A percentile compares a stretch with the other conserved stretches of the same genome.
Evolutionary conservation across 2,113 vertebrate species (phyloP).

Genomic region (Campylomormyrus numenius): DNA sequence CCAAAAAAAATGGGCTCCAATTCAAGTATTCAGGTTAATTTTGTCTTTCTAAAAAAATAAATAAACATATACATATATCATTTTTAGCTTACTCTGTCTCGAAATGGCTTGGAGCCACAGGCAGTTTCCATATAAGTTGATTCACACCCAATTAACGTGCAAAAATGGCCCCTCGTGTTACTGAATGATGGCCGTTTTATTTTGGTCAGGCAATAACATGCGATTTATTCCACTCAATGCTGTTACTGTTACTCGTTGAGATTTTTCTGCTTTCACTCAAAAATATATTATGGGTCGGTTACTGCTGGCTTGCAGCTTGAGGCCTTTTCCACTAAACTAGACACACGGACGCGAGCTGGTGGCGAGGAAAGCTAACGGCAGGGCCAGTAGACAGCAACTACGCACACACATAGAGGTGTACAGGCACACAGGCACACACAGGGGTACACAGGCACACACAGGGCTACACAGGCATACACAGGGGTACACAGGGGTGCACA

Average conservation of each 20-base stretch:
- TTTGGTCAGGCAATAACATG: not conserved
- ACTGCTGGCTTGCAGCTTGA: not conserved
- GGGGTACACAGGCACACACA: too few relatives aligned
- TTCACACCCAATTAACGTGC: conserved; percentile 14
- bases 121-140: conserved; percentile 22
- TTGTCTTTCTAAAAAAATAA: not conserved
- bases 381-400: not conserved
- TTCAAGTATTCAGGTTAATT: conserved; percentile 9
- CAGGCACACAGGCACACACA: not conserved
- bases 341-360: not conserved
- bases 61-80: not conserved
- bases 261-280: not conserved
- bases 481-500: too few relatives aligned
- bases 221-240: not conserved
- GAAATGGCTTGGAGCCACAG: conserved; percentile 40
- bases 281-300: not conserved
- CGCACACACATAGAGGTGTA: not conserved
- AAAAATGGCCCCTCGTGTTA: not conserved
- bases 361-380: not conserved
- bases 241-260: not conserved
- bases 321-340: not conserved
- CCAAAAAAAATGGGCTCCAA: conserved; percentile 6
- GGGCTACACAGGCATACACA: too few relatives aligned
- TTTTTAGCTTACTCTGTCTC: conserved; percentile 21
- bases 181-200: not conserved